phyloP scores from a whole-genome alignment of 2,797 vertebrate species.

The Acanthurus lineatus region DNA sequence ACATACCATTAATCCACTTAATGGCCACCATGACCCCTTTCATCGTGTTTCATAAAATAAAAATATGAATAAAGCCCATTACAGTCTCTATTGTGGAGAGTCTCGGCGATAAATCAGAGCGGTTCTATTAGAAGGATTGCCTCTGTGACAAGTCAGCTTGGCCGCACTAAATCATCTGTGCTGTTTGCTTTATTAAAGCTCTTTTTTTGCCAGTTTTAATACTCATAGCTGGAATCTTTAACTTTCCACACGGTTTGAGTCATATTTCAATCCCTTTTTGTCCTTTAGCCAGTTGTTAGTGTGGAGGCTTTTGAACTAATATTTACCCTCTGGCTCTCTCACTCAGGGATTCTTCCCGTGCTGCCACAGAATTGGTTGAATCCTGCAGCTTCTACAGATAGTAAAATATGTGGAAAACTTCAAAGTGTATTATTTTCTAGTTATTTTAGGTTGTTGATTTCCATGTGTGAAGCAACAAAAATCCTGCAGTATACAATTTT shows the following conservation, averaged over 20 bases:
- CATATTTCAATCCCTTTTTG: constrained; percentile 32
- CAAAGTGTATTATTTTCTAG: constrained; percentile 1
- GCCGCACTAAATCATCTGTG: constrained; percentile 67
- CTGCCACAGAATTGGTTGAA: neutral
- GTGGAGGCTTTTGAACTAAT: constrained; percentile 26
- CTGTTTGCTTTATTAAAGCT: constrained; percentile 76
- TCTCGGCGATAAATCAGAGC: constrained; percentile 79
- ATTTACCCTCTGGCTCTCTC: constrained; percentile 30
- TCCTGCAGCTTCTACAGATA: constrained; percentile 6
- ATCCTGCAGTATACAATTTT: neutral
- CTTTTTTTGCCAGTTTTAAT: constrained; percentile 57
- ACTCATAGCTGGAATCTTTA: constrained; percentile 47
- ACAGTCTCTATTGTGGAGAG: constrained; percentile 84
- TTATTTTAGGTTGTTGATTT: constrained; percentile 2
- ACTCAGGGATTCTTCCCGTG: constrained; percentile 6
- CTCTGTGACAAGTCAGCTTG: constrained; percentile 73
- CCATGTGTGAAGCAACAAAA: constrained; percentile 6
- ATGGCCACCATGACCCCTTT: constrained; percentile 88
- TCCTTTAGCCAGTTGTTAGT: constrained; percentile 27
- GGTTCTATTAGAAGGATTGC: constrained; percentile 82
- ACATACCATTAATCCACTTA: constrained; percentile 86
- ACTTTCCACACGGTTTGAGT: constrained; percentile 38
- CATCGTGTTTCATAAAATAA: constrained; percentile 89
- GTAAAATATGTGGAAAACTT: neutral
- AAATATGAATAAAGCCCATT: constrained; percentile 89